Base-by-base conservation (phyloP, 2,888 invertebrate genomes). In the Neuroscelio doddi region DNA sequence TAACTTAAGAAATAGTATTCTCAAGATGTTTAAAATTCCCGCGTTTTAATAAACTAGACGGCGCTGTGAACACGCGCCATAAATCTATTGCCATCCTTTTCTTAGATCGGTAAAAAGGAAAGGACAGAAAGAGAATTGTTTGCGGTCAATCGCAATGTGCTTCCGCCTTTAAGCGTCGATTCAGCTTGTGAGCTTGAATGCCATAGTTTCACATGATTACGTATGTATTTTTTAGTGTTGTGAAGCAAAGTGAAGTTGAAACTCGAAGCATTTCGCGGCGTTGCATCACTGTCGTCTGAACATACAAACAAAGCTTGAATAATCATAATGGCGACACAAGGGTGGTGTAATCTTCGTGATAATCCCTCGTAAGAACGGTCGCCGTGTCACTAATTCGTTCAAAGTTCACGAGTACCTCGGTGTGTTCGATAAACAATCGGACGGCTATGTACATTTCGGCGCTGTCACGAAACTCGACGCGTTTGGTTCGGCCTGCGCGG, bases 401-500 rank as follows among this genome's bases (percentile, higher is more conserved):
- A 17, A 17, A 26, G 38, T 39, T 50, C 10, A 27, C 3, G 17
- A 21, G 15, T 8, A 29, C 38, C 27, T 15, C 39, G 16, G 39
- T 29, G 49, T 49, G 17, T 10, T 27, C 38, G 50, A 39, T 38
- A 50, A 30, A 14, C 29, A 14, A 50, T 50, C 29, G 50, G n/a
- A 29, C 15, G 39, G 39, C 16, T 50, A 52, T 52, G 51, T 34
- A 29, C 21, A n/a, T 41, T 30, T 24, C 51, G 34, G 21, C 32
- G 34, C 26, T 42, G 26, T 42, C 41, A 42, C 42, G 29, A 15
- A 24, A 15, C n/a, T 32, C 42, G 5, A 12, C 26, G 21, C 26
- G 42, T 32, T 26, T 42, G 42, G 16, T 42, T 41, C 32, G 42
- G 41, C 51, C 51, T 21, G 30, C 42, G 32, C 51, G 42, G 34